Evolutionary conservation across 2,888 invertebrate genomes (phyloP), one percentile per base, ranked within the genome.

Genomic region (Lordiphosa fenestrarum): DNA sequence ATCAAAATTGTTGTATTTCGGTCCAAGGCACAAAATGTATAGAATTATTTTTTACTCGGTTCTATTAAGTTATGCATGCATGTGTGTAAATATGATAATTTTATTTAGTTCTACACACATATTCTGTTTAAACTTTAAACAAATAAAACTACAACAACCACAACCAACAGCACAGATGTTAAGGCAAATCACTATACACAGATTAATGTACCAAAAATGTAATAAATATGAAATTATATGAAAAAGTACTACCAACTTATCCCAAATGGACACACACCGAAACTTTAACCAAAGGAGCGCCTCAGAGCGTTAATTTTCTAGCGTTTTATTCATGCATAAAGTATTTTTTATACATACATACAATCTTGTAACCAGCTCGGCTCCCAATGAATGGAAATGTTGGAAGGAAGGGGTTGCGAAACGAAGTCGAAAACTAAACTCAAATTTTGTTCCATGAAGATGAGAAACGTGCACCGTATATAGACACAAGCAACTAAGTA

Each of bases 121-220:
- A 57, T 65, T 67, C 49, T 78, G 71, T 72, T 71, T 84, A 55
- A 57, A 56, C 53, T 56, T 54, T 52, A 68, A 63, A 54, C 60
- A 53, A 58, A 69, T 53, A 68, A 65, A 63, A 36, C 41, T 59
- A 57, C 40, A 51, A 62, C 39, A 66, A 40, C 44, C 57, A 55
- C 59, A 42, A 71, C 51, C 41, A 56, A 51, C 53, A 73, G 50
- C 72, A 75, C 71, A 58, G 52, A 49, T 52, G 56, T 58, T 61
- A 67, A 72, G 58, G 61, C 57, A 73, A 73, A 42, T 60, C 51
- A 69, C 63, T 51, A 69, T 50, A 66, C 83, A 84, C 77, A 78
- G 85, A 83, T 86, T 80, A 86, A 86, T 87, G 87, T 88, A 87
- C 87, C 87, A 87, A 87, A 84, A 87, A 86, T 85, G 69, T 81